Conservation (phyloP, 2,113 vertebrate species). For the Scatophagus argus region DNA sequence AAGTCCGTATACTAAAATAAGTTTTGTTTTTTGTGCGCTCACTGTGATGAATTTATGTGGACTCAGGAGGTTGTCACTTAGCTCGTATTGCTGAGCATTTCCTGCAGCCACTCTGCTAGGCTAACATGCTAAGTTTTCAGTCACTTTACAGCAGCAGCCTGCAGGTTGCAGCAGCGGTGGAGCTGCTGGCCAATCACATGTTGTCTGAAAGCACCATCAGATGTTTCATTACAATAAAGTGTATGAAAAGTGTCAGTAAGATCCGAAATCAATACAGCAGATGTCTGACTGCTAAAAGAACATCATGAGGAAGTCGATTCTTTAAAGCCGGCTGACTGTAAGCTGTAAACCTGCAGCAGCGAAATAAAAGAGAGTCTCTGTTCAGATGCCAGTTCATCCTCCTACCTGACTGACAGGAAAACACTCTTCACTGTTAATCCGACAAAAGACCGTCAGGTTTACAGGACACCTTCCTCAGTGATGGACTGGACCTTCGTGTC, state of each 20-base stretch:
- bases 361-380: background rate
- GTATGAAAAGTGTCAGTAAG: background rate
- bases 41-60: no score
- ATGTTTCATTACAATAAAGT: background rate
- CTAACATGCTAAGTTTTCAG: no score
- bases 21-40: no score
- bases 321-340: background rate
- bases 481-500: background rate
- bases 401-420: slow-evolving; percentile 22
- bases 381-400: slow-evolving; percentile 7
- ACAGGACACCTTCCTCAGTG: background rate
- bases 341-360: background rate
- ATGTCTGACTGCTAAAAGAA: background rate
- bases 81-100: background rate
- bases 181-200: background rate
- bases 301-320: background rate
- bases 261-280: background rate
- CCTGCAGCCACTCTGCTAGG: no score
- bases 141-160: no score
- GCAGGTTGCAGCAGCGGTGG: no score
- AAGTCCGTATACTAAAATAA: no score
- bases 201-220: background rate
- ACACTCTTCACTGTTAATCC: slow-evolving; percentile 4
- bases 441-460: background rate
- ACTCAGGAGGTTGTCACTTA: no score